Evolutionary conservation across 2,888 invertebrate genomes (phyloP), one percentile per base, ranked within the genome.

Genomic region (Pterostichus madidus): DNA sequence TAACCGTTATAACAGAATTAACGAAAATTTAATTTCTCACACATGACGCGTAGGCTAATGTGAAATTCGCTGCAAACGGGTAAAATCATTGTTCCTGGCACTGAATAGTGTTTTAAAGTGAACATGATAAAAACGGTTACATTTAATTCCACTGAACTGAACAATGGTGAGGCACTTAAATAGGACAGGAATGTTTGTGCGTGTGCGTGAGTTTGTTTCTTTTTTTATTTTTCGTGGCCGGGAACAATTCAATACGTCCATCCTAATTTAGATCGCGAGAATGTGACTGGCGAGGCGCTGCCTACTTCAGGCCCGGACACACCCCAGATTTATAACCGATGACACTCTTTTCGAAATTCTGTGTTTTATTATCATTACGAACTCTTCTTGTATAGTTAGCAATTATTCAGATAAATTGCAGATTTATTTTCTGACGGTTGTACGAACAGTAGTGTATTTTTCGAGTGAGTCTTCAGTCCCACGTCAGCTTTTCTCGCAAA

Each of bases 241-340:
- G 17, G 64, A 64, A 49, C 53, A 76, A 76, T 76, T 52, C 76
- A 76, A 53, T 76, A 53, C 76, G 35, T 76, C 76, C 76, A 76
- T 76, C 76, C 76, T 53, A 76, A 76, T 76, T 76, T 76, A 76
- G 53, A 76, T 24, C 15, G 64, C 64, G 8, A 35, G 39, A 24
- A n/a, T n/a, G 64, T 13, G 35, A 7, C 10, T 24, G 64, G 35
- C 64, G 59, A 32, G 35, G 11, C 7, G 7, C 32, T 13, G 31
- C 39, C 39, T 8, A 52, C 5, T 5, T 52, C 52, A 8, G 52
- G 24, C 24, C 24, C 24, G 24, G 24, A 24, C 24, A 24, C 24
- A 24, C 24, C 24, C 24, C 24, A 24, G 24, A 24, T 24, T 24
- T 24, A 24, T 24, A 2, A 24, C 24, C 2, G 24, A 24, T 24